Base-by-base conservation (phyloP, 2,113 vertebrate species). In the Microcebus griseorufus region DNA sequence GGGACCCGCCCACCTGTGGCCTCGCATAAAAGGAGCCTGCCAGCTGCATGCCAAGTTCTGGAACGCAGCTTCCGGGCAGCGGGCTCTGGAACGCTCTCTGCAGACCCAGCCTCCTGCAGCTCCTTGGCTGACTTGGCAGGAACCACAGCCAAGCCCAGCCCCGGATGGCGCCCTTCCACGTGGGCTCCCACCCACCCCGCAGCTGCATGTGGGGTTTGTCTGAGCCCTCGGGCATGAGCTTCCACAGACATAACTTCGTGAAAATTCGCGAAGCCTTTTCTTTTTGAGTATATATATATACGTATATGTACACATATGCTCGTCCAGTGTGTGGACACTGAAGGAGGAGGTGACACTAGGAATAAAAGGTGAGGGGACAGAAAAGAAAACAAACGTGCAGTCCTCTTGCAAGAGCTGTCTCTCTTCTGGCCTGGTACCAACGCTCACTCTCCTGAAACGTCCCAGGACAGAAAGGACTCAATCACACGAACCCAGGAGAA, bases 271-370 rank as follows among this genome's bases (percentile, higher is more conserved):
- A 32, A 80, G 32, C 9, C 60, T 42, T 62, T 91, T 32, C 83
- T 78, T 85, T 48, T 7, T 1, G 1, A 39, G 25, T 3, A 11
- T 5, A 9, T 3, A 11, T 5, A 9, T 39, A 3, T 1, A 0
- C 25, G 64, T 62, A 29, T 62, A 62, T 5, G 25, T 27, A 27
- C 10, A 27, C n/a, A 3, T 1, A 0, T n/a, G 76, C 9, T 60
- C 10, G 37, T 58, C 65, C 37, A 7, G 9, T 4, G 64, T 17
- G 3, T 27, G 37, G 14, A 9, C 42, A 5, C 10, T 14, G 23
- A 8, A n/a, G 23, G 29, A 86, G 80, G 70, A 75, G 6, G 79
- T 60, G 27, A 27, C 22, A 64, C 13, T 8, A 32, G 58, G 85
- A 34, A 79, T 51, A 39, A 17, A 42, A 78, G 25, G 34, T 2